Evolutionary conservation across 2,797 vertebrate genomes (phyloP).

Genomic region (Decapterus maruadsi): DNA sequence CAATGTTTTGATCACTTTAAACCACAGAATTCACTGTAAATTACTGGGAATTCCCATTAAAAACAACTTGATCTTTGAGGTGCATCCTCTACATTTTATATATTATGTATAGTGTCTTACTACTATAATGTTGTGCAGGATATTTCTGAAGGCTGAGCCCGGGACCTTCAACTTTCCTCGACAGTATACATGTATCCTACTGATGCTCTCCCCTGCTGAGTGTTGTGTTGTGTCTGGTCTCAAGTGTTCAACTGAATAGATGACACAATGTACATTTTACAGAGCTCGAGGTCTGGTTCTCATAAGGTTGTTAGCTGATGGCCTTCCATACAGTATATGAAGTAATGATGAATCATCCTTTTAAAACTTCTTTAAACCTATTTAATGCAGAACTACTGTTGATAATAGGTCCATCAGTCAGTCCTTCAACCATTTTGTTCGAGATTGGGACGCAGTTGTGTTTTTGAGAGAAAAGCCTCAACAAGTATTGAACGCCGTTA

Average conservation of each 20-base stretch:
- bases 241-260: neutral
- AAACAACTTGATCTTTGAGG: slow-evolving; percentile 4
- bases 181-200: neutral
- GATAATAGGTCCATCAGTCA: neutral
- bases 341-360: neutral
- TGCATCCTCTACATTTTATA: neutral
- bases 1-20: slow-evolving; percentile 38
- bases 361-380: neutral
- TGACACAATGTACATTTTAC: neutral
- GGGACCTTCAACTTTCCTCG: too few relatives aligned
- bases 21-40: neutral
- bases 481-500: neutral
- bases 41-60: slow-evolving; percentile 6
- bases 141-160: too few relatives aligned
- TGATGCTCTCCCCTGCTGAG: neutral
- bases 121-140: neutral
- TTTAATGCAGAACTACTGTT: neutral
- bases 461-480: neutral
- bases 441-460: neutral
- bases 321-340: neutral
- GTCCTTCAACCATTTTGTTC: neutral
- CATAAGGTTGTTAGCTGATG: neutral
- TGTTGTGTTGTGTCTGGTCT: neutral
- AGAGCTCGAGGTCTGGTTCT: neutral
- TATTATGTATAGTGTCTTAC: neutral